Conservation (phyloP, 1,140 invertebrate species). For the Zaprionus capensis region DNA sequence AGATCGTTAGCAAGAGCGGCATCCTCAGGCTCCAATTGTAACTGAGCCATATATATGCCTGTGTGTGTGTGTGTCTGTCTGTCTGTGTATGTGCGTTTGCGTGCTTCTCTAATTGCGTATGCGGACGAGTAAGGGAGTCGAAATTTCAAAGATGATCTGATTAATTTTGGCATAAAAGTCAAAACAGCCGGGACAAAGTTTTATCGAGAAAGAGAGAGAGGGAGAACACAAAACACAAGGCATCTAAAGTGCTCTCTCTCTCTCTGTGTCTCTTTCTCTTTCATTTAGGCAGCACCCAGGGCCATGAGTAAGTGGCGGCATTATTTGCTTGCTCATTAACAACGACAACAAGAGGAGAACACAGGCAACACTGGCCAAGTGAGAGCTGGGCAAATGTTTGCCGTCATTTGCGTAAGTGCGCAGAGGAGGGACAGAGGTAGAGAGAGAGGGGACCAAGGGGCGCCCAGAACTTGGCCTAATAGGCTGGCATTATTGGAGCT, state of each 20-base stretch:
- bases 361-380: conserved; percentile 36
- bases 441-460: neutral
- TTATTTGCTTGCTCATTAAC: conserved; percentile 62
- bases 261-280: neutral
- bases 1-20: conserved; percentile 32
- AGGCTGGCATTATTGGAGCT: conserved; percentile 30
- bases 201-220: too few relatives aligned
- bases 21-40: conserved; percentile 54
- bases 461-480: conserved; percentile 24
- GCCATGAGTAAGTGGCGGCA: conserved; percentile 10
- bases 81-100: neutral
- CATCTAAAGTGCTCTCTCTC: conserved; percentile 2
- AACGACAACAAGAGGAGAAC: conserved; percentile 20
- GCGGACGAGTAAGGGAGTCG: neutral
- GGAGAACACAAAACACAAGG: neutral
- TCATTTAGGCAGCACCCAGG: neutral
- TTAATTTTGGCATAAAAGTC: conserved; percentile 59
- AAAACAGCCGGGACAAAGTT: conserved; percentile 11
- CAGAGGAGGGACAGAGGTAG: neutral
- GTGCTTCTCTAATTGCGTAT: neutral
- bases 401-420: conserved; percentile 30
- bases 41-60: conserved; percentile 34
- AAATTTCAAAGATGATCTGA: conserved; percentile 11
- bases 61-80: neutral
- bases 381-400: conserved; percentile 61